These are phyloP conservation scores for Atta texana DNA, from an alignment of 1,140 invertebrate species.

Conservation along the genomic window DNA sequence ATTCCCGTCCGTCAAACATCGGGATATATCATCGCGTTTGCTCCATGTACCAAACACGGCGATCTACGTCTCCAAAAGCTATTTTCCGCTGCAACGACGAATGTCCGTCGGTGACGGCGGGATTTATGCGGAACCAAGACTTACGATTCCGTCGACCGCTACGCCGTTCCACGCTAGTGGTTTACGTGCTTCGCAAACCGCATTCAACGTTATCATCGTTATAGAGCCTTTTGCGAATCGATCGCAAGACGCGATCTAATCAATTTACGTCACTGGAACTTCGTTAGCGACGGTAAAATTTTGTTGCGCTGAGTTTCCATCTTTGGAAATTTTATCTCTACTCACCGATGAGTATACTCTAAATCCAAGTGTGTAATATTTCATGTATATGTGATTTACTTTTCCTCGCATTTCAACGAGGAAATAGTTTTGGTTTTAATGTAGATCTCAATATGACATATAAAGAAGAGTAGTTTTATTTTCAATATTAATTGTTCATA, in stretches of 20 bases:
- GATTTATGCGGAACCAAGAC: slow-evolving; percentile 30
- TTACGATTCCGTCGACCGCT: slow-evolving; percentile 14
- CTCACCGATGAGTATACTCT: background rate
- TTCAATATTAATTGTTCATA: too few relatives aligned
- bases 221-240: background rate
- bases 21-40: slow-evolving; percentile 32
- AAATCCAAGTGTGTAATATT: too few relatives aligned
- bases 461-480: too few relatives aligned
- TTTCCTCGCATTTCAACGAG: too few relatives aligned
- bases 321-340: background rate
- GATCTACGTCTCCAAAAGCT: background rate
- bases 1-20: slow-evolving; percentile 24
- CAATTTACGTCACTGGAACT: slow-evolving; percentile 5
- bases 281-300: slow-evolving; percentile 6
- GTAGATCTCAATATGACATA: too few relatives aligned
- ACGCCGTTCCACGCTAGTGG: background rate
- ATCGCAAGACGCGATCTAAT: slow-evolving; percentile 22
- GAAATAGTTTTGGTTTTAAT: too few relatives aligned
- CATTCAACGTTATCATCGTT: slow-evolving; percentile 10
- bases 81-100: slow-evolving; percentile 40
- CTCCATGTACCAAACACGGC: slow-evolving; percentile 18
- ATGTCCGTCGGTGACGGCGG: background rate
- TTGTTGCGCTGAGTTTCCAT: background rate
- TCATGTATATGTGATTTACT: too few relatives aligned
- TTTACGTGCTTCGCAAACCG: slow-evolving; percentile 26